phyloP scores from a whole-genome alignment of 2,797 vertebrate genomes.

The Decapterus maruadsi region DNA sequence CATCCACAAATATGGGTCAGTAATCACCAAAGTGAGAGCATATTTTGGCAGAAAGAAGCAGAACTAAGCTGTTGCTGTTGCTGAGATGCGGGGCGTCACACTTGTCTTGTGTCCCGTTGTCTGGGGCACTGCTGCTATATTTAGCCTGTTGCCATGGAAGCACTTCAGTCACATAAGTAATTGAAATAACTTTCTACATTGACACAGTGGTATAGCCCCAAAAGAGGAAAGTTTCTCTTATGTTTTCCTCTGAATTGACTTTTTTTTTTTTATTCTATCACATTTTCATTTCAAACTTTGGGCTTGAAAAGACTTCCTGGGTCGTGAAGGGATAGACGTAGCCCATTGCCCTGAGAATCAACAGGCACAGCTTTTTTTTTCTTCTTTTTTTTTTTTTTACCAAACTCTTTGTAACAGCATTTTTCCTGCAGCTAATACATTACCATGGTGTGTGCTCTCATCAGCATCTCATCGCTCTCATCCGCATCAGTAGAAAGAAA shows the following conservation, averaged over 20 bases:
- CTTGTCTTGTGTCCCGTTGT: constrained; percentile 72
- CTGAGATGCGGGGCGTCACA: constrained; percentile 71
- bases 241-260: constrained; percentile 1
- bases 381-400: constrained; percentile 3
- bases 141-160: constrained; percentile 82
- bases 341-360: neutral
- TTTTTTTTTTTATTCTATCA: neutral
- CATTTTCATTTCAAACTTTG: neutral
- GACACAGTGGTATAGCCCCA: constrained; percentile 28
- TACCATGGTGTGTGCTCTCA: neutral
- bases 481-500: neutral
- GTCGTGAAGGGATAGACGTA: neutral
- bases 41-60: constrained; percentile 76
- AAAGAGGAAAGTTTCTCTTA: constrained; percentile 27
- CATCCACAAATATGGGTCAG: constrained; percentile 87
- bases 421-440: too few species aligned
- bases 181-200: constrained; percentile 74
- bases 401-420: neutral
- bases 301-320: neutral
- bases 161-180: constrained; percentile 75
- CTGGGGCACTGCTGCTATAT: constrained; percentile 76
- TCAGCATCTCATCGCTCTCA: neutral
- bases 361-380: constrained; percentile 5
- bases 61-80: constrained; percentile 83
- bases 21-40: constrained; percentile 83